Percentiles rank a stretch among this genome's conserved stretches.
Conservation (phyloP, 1,140 invertebrate genomes). For the Oncopodura yosiiana region DNA sequence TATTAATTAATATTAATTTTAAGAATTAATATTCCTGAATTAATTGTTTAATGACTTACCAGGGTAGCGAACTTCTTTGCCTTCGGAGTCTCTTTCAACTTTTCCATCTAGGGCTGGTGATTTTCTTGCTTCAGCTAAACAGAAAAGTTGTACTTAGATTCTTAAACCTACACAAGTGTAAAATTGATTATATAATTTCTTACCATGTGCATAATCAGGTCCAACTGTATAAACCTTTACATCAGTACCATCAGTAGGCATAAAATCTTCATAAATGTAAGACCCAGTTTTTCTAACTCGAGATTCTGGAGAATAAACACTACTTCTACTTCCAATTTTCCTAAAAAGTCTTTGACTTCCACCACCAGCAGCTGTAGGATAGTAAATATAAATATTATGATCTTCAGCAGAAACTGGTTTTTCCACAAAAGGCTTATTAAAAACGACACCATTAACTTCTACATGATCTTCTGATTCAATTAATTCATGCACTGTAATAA, state of each 20-base stretch:
- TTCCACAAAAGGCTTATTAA: constrained; percentile 99
- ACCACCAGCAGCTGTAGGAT: constrained; percentile 94
- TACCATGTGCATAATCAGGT: constrained; percentile 97
- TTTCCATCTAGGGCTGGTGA: constrained; percentile 96
- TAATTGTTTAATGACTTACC: no score
- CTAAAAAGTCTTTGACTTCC: constrained; percentile 94
- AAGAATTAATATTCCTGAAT: no score
- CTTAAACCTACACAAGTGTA: no score
- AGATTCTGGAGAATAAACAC: constrained; percentile 94
- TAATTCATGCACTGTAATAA: constrained; percentile 68
- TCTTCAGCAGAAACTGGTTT: constrained; percentile 97
- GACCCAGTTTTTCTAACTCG: constrained; percentile 92
- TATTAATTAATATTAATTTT: no score
- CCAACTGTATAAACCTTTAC: constrained; percentile 83
- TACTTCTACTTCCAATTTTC: constrained; percentile 97
- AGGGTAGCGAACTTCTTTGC: constrained; percentile 97
- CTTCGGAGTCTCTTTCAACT: constrained; percentile 95
- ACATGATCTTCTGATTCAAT: constrained; percentile 97
- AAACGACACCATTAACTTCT: constrained; percentile 91
- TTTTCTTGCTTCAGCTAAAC: constrained; percentile 96
- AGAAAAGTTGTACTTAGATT: no score
- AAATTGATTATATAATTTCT: no score
- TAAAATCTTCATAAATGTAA: constrained; percentile 99
- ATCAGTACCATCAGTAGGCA: constrained; percentile 97
- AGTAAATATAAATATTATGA: constrained; percentile 99